These are phyloP conservation scores for Osmerus eperlanus DNA, from an alignment of 2,113 vertebrate genomes.

Conservation along the genomic window DNA sequence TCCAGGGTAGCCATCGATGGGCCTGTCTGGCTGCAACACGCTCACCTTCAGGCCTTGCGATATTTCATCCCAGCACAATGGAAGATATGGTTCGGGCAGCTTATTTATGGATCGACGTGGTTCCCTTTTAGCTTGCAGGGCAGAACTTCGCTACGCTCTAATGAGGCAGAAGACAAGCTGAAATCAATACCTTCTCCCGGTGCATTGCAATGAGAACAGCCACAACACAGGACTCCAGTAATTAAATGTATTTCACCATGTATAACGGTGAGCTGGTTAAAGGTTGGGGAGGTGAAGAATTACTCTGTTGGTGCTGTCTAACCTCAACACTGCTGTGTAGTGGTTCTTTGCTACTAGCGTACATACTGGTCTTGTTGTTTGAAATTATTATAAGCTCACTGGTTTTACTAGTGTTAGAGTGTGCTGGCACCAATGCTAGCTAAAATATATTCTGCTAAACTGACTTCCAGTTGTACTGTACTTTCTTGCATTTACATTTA, in stretches of 20 bases:
- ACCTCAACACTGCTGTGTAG: too few species aligned
- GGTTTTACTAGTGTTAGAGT: too few species aligned
- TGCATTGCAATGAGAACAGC: slow-evolving; percentile 33
- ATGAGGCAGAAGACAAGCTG: slow-evolving; percentile 62
- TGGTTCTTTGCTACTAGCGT: too few species aligned
- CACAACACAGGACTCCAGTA: slow-evolving; percentile 40
- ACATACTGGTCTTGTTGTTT: too few species aligned
- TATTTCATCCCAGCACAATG: slow-evolving; percentile 44
- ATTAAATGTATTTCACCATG: slow-evolving; percentile 52
- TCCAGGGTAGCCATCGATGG: slow-evolving; percentile 19
- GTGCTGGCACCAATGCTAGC: not conserved
- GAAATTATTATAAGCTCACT: too few species aligned
- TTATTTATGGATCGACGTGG: slow-evolving; percentile 54
- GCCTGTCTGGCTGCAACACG: not conserved
- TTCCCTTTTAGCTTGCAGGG: slow-evolving; percentile 52
- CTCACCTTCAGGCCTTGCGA: slow-evolving; percentile 25
- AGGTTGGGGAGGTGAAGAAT: slow-evolving; percentile 30
- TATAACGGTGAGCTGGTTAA: slow-evolving; percentile 40
- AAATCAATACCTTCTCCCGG: slow-evolving; percentile 61
- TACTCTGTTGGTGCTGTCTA: slow-evolving; percentile 24
- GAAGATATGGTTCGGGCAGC: slow-evolving; percentile 35
- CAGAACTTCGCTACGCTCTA: slow-evolving; percentile 54
- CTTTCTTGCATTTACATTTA: too few species aligned
- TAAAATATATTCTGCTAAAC: too few species aligned
- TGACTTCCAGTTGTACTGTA: too few species aligned